Base-by-base conservation (phyloP, 2,888 invertebrate genomes). In the Helleia helle region DNA sequence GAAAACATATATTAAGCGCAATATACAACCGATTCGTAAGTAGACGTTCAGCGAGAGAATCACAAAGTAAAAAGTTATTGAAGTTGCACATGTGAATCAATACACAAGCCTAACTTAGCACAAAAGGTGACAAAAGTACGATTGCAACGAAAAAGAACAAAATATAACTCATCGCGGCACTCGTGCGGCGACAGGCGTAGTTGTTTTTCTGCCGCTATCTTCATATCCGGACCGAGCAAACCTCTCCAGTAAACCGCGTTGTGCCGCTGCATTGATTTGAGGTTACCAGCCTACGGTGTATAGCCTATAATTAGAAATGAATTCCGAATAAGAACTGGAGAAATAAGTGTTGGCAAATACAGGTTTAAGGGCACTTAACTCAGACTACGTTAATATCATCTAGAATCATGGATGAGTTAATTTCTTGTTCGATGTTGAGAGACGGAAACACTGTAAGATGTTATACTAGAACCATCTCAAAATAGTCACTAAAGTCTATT, bases 161-260 rank as follows among this genome's bases (percentile, higher is more conserved):
- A 69, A 66, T 65, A 62, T 64, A 65, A 71, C 69, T 67, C 64
- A 54, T 58, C 56, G 55, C 50, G 48, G 53, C n/a, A 44, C 3
- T 8, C 27, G 38, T 17, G 45, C 48, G 48, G 45, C 47, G 42
- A 47, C 45, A 59, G 59, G 57, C 58, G 56, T 53, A 57, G 62
- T 72, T 64, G 75, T 76, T 80, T 77, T 79, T 75, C 70, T 55
- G 55, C 54, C 67, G 71, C 71, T 80, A 79, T 79, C 81, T 80
- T 79, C 77, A 79, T 79, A 81, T 80, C 80, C 81, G 80, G 76
- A 60, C 44, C 8, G 40, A 22, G 41, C 14, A 41, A 46, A 44
- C 42, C 47, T 41, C 43, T 36, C 26, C 26, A 39, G 39, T 42
- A 34, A 30, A 15, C 15, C 30, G 18, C 11, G 22, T 15, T 31